phyloP scores from a whole-genome alignment of 1,140 invertebrate species.

The Drosophila rhopaloa region DNA sequence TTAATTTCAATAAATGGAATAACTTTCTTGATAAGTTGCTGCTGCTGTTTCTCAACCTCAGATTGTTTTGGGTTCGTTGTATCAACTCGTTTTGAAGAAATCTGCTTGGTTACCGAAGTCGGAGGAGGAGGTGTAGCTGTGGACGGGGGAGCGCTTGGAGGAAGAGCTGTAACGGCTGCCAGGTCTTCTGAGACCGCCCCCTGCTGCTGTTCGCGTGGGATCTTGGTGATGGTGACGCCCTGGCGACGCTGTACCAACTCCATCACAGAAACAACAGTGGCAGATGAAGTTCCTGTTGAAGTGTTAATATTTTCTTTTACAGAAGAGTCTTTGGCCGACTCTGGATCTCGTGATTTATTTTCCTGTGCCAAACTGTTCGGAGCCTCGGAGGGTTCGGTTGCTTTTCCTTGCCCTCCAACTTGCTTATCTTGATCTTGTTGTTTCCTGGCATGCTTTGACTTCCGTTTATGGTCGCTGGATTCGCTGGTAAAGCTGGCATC shows the following conservation, averaged over 20 bases:
- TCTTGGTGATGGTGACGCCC: slow-evolving; percentile 80
- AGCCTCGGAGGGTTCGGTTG: not conserved
- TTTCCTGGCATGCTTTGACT: slow-evolving; percentile 51
- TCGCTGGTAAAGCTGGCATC: slow-evolving; percentile 62
- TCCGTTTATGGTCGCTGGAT: slow-evolving; percentile 46
- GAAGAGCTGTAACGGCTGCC: not conserved
- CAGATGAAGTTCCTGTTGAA: not conserved
- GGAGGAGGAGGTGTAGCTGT: not conserved
- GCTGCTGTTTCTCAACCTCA: slow-evolving; percentile 60
- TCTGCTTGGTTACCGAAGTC: slow-evolving; percentile 1
- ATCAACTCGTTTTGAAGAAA: slow-evolving; percentile 9
- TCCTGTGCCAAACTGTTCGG: not conserved
- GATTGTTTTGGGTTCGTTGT: slow-evolving; percentile 23
- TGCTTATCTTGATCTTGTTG: slow-evolving; percentile 1
- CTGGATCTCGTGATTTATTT: not conserved
- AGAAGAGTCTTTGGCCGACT: not conserved
- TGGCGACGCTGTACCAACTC: slow-evolving; percentile 69
- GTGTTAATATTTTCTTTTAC: not conserved
- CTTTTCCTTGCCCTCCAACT: not conserved
- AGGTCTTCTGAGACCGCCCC: not conserved
- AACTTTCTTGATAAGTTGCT: slow-evolving; percentile 71
- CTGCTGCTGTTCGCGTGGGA: slow-evolving; percentile 59
- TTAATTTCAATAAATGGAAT: slow-evolving; percentile 82
- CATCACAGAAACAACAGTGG: slow-evolving; percentile 61
- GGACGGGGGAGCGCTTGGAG: not conserved